Evolutionary conservation across 2,113 vertebrate genomes (phyloP), one percentile per base, ranked within the genome.

Genomic region (Megaleporinus macrocephalus): DNA sequence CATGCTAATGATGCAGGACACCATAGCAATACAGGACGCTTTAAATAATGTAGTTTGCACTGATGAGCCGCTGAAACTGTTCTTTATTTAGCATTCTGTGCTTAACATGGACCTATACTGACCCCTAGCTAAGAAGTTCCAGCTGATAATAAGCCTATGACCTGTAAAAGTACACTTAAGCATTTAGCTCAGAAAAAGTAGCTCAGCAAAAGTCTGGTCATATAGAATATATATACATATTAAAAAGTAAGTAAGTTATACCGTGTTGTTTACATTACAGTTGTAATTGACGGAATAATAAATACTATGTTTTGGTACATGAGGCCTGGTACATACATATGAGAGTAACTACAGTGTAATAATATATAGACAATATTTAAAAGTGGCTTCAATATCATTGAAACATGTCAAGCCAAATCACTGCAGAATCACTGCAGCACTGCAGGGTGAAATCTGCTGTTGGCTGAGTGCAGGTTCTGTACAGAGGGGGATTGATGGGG

Each of bases 31-130:
- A 87, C 85, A 80, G 84, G 68, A 63, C 41, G 36, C 26, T 76
- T 86, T 89, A 81, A 90, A 88, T 89, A 88, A 89, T 91, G 85
- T 78, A 91, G 66, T 22, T 69, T 41, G 33, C 20, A 22, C 33
- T n/a, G 33, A 69, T n/a, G 66, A 70, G 66, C 47, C 61, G 77
- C 69, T 79, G 26, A 0, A 0, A 77, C 73, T 76, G 14, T 18
- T 68, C 1, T 18, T 68, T 36, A 33, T 18, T 68, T 22, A 18
- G 29, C 20, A 12, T 13, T 36, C 29, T 68, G 29, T 41, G 18
- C 18, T 36, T 10, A 41, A 22, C 3, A 22, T 22, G 44, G 36
- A 33, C 22, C 41, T 30, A 36, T 22, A 68, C 65, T 22, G 30
- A 68, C 65, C 30, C 41, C 65, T 70, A 33, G 66, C 36, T 24